Conservation (phyloP, 2,888 invertebrate species). For the Drosophila nr. fundita region DNA sequence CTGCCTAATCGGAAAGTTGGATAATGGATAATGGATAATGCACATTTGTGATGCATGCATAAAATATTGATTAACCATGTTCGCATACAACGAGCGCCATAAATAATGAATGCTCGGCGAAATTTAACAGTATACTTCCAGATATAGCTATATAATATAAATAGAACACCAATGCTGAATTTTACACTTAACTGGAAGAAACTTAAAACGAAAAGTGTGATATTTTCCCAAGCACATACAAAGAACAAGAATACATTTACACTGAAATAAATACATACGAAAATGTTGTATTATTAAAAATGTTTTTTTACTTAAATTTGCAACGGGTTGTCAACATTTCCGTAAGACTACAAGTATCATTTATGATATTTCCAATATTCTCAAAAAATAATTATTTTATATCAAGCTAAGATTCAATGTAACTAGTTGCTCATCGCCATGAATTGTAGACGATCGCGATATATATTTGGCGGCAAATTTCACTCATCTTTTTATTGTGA, state of each 20-base stretch:
- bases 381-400: too few relatives aligned
- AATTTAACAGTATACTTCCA: not conserved
- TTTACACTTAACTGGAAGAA: not conserved
- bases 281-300: not conserved
- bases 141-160: not conserved
- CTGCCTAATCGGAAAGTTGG: constrained; percentile 49
- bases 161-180: not conserved
- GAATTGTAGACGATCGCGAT: too few relatives aligned
- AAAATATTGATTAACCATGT: constrained; percentile 6
- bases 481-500: too few relatives aligned
- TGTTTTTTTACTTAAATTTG: too few relatives aligned
- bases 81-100: not conserved
- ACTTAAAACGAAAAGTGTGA: not conserved
- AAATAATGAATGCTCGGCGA: not conserved
- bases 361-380: not conserved
- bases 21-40: constrained; percentile 12
- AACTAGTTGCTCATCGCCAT: too few relatives aligned
- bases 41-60: constrained; percentile 1
- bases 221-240: too few relatives aligned
- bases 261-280: not conserved
- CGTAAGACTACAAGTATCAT: too few relatives aligned
- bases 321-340: too few relatives aligned
- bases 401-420: too few relatives aligned
- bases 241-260: not conserved
- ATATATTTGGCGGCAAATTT: too few relatives aligned